These are phyloP conservation scores for Melopsittacus undulatus DNA, from an alignment of 2,797 vertebrate genomes.

Conservation along the genomic window DNA sequence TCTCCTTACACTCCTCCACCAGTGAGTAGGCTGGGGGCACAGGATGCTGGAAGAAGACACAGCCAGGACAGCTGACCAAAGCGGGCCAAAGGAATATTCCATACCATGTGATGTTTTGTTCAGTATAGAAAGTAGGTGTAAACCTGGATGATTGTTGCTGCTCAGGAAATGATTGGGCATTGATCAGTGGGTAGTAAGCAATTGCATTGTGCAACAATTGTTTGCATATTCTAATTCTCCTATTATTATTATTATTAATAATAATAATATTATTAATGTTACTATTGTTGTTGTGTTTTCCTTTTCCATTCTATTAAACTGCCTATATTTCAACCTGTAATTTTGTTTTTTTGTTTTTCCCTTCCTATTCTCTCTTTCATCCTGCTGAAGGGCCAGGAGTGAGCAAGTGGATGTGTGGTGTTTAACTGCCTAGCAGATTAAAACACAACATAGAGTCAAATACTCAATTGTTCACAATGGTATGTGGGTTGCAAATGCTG, in stretches of 20 bases:
- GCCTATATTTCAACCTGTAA: background rate
- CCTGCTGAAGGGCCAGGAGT: accelerated
- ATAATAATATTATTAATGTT: background rate
- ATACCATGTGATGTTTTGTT: background rate
- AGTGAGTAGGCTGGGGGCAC: background rate
- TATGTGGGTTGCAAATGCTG: background rate
- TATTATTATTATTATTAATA: background rate
- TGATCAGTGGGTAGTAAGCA: background rate
- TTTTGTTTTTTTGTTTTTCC: background rate
- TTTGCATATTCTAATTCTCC: background rate
- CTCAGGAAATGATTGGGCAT: background rate
- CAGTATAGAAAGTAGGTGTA: background rate
- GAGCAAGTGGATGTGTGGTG: background rate
- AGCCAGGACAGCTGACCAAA: background rate
- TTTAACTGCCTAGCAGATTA: background rate
- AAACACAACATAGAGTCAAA: background rate
- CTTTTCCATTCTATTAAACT: background rate
- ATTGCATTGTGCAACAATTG: background rate
- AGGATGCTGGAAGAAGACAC: background rate
- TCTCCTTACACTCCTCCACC: background rate
- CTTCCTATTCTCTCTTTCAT: background rate
- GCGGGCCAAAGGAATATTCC: background rate
- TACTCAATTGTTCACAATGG: background rate
- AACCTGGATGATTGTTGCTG: background rate
- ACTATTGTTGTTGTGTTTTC: background rate